Evolutionary conservation across 2,888 invertebrate species (phyloP).

Genomic region (Heteromurus nitidus): DNA sequence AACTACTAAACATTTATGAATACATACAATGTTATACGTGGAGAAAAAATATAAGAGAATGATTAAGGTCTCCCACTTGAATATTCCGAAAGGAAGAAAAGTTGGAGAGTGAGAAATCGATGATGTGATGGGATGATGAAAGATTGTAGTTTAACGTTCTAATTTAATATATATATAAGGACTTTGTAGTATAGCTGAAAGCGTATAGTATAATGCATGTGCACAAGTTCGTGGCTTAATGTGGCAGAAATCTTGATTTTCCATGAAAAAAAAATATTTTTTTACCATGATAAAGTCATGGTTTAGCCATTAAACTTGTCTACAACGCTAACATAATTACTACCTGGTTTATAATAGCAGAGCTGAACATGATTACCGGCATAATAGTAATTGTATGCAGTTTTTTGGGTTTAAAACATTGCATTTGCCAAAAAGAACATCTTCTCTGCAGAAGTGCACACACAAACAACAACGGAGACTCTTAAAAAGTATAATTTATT

Average conservation of each 20-base stretch:
- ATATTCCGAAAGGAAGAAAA: not conserved
- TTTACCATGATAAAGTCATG: conserved; percentile 61
- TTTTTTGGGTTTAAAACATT: too few relatives aligned
- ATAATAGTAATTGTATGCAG: not conserved
- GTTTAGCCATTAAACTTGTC: conserved; percentile 64
- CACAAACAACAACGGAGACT: not conserved
- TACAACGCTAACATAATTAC: conserved; percentile 61
- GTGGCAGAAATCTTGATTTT: conserved; percentile 36
- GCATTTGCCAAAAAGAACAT: not conserved
- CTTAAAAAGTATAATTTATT: not conserved
- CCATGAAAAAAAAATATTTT: conserved; percentile 39
- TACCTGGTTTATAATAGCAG: conserved; percentile 33
- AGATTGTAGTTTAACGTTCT: conserved; percentile 51
- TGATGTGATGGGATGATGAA: conserved; percentile 33
- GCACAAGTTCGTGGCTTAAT: conserved; percentile 25
- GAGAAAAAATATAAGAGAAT: not conserved
- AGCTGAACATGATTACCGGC: conserved; percentile 3
- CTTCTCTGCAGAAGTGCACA: not conserved
- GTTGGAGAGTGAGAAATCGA: conserved; percentile 21
- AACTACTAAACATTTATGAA: conserved; percentile 10
- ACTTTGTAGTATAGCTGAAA: not conserved
- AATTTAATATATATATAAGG: conserved; percentile 33
- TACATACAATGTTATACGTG: conserved; percentile 10
- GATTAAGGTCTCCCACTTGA: conserved; percentile 36
- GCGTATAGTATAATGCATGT: not conserved